Conservation (phyloP, 2,797 vertebrate genomes). For the Tragopan temminckii region DNA sequence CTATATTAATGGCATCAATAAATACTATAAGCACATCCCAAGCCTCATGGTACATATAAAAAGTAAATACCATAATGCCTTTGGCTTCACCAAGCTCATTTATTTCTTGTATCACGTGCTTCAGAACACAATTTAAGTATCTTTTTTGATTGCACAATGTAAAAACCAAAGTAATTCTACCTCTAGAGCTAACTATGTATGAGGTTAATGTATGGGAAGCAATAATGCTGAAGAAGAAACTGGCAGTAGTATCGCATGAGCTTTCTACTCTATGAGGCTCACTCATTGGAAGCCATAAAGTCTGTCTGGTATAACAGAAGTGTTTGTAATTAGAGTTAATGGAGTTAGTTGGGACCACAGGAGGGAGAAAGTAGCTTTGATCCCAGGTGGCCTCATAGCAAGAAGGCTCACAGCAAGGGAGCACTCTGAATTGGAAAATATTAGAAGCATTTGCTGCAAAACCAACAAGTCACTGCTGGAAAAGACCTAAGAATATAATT, state of each 20-base stretch:
- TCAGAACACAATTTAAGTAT: not conserved
- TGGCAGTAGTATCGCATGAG: not conserved
- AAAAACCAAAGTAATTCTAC: not conserved
- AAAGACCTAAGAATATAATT: slow-evolving; percentile 52
- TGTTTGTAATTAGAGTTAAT: slow-evolving; percentile 65
- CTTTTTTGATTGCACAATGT: slow-evolving; percentile 4
- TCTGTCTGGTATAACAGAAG: slow-evolving; percentile 52
- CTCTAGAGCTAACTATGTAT: not conserved
- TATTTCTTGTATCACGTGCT: not conserved
- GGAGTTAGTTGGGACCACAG: slow-evolving; percentile 19
- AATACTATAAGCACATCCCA: not conserved
- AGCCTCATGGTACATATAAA: not conserved
- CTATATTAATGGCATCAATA: not conserved
- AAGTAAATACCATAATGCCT: not conserved
- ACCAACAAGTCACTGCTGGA: slow-evolving; percentile 45
- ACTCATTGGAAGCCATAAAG: slow-evolving; percentile 38
- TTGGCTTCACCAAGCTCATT: not conserved
- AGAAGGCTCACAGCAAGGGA: slow-evolving; percentile 58
- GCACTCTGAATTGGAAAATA: slow-evolving; percentile 45
- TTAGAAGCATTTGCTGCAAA: slow-evolving; percentile 45
- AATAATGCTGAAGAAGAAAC: not conserved
- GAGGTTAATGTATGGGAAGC: not conserved
- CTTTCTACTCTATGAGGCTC: slow-evolving; percentile 25
- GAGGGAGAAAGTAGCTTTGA: slow-evolving; percentile 55
- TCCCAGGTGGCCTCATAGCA: slow-evolving; percentile 72